phyloP scores from a whole-genome alignment of 2,888 invertebrate genomes.

The Eupithecia subfuscata region DNA sequence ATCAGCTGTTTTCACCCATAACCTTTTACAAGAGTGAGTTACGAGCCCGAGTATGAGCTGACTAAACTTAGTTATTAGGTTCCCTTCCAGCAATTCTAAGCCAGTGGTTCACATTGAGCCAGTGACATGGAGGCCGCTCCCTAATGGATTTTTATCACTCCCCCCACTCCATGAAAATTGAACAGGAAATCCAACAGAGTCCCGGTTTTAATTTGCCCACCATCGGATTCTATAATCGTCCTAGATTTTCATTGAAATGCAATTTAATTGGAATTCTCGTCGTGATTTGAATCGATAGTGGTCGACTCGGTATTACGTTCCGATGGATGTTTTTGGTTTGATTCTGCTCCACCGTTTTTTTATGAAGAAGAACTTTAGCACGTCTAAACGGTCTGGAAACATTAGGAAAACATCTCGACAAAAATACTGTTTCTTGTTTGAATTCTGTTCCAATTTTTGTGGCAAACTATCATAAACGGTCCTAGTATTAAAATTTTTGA shows the following conservation, averaged over 20 bases:
- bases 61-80: neutral
- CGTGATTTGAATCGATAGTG: slow-evolving; percentile 67
- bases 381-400: neutral
- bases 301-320: slow-evolving; percentile 47
- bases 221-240: slow-evolving; percentile 77
- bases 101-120: slow-evolving; percentile 45
- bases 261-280: slow-evolving; percentile 77
- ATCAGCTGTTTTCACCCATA: neutral
- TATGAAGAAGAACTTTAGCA: neutral
- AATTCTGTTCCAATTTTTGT: neutral
- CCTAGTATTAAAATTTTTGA: neutral
- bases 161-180: slow-evolving; percentile 74
- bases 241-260: slow-evolving; percentile 79
- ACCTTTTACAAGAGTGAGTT: neutral
- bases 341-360: slow-evolving; percentile 15
- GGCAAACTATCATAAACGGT: neutral
- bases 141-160: slow-evolving; percentile 78
- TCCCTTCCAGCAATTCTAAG: slow-evolving; percentile 33
- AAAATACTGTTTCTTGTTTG: neutral
- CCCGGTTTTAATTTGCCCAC: slow-evolving; percentile 78
- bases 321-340: slow-evolving; percentile 32
- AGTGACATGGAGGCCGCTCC: slow-evolving; percentile 64
- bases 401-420: neutral
- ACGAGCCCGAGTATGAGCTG: neutral
- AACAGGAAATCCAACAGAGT: slow-evolving; percentile 73